phyloP scores from a whole-genome alignment of 1,140 invertebrate species.

The Psix sp. region DNA sequence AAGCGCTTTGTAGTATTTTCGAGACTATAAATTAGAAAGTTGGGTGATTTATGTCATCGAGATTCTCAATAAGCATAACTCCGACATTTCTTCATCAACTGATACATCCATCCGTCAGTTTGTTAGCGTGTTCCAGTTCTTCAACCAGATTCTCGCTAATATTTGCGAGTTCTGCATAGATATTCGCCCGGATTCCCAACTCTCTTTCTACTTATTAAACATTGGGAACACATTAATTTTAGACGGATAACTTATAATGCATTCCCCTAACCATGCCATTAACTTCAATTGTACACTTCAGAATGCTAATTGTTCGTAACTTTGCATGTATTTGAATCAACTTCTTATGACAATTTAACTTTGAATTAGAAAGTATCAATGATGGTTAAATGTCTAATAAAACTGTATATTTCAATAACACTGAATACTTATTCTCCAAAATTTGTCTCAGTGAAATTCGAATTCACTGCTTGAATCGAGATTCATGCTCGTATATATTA shows the following conservation, averaged over 20 bases:
- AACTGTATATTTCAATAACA: too few relatives aligned
- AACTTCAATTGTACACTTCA: slow-evolving; percentile 2
- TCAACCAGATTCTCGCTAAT: too few relatives aligned
- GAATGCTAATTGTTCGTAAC: slow-evolving; percentile 7
- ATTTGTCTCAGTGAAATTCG: too few relatives aligned
- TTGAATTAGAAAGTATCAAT: too few relatives aligned
- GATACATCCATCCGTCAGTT: too few relatives aligned
- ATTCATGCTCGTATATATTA: too few relatives aligned
- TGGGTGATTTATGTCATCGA: slow-evolving; percentile 32
- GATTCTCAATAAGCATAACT: slow-evolving; percentile 31
- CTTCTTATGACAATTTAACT: neutral
- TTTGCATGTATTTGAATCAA: slow-evolving; percentile 1
- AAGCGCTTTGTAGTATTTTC: slow-evolving; percentile 14
- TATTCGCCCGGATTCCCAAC: slow-evolving; percentile 56
- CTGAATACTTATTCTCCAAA: too few relatives aligned
- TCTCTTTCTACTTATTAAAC: slow-evolving; percentile 54
- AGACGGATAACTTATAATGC: neutral
- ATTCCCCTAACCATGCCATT: neutral
- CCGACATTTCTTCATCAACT: slow-evolving; percentile 16
- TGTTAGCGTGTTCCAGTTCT: too few relatives aligned
- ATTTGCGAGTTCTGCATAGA: slow-evolving; percentile 46
- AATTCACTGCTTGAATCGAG: too few relatives aligned
- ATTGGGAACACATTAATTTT: slow-evolving; percentile 32
- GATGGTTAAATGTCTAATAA: too few relatives aligned
- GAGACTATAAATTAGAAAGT: slow-evolving; percentile 30